These are phyloP conservation scores for Campaea margaritaria DNA, from an alignment of 2,888 invertebrate species.

Conservation along the genomic window DNA sequence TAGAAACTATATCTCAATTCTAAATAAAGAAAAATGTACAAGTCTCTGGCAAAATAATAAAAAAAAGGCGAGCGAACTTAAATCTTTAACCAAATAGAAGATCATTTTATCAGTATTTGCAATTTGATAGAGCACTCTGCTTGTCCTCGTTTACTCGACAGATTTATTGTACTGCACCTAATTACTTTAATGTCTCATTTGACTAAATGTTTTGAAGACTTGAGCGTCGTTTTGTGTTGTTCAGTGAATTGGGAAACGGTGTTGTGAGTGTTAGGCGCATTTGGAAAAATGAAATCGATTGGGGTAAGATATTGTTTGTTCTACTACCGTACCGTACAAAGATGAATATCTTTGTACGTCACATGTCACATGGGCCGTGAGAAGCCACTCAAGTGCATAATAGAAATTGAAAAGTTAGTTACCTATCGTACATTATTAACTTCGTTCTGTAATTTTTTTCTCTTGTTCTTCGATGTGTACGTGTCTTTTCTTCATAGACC, in stretches of 20 bases:
- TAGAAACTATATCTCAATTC: too few species aligned
- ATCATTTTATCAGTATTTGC: slow-evolving; percentile 26
- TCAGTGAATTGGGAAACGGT: slow-evolving; percentile 18
- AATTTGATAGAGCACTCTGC: slow-evolving; percentile 19
- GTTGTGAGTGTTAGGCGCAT: slow-evolving; percentile 11
- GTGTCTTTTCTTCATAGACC: too few species aligned
- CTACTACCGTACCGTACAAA: too few species aligned
- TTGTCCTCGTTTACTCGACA: slow-evolving; percentile 8
- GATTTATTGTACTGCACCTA: slow-evolving; percentile 4
- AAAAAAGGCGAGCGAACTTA: slow-evolving; percentile 15
- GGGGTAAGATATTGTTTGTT: slow-evolving; percentile 16
- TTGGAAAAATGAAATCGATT: slow-evolving; percentile 24
- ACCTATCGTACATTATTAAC: too few species aligned
- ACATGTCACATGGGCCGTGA: too few species aligned
- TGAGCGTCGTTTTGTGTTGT: slow-evolving; percentile 4
- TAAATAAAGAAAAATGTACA: neutral
- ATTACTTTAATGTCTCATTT: slow-evolving; percentile 5
- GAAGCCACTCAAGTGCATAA: too few species aligned
- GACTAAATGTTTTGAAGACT: slow-evolving; percentile 6
- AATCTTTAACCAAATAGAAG: slow-evolving; percentile 17
- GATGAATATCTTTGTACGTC: too few species aligned
- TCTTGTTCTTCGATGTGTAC: too few species aligned
- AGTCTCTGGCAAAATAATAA: neutral
- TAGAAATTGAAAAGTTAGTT: too few species aligned
- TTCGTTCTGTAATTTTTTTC: too few species aligned